These are phyloP conservation scores for Tupaia tana DNA, from an alignment of 2,113 vertebrate genomes.

Conservation along the genomic window DNA sequence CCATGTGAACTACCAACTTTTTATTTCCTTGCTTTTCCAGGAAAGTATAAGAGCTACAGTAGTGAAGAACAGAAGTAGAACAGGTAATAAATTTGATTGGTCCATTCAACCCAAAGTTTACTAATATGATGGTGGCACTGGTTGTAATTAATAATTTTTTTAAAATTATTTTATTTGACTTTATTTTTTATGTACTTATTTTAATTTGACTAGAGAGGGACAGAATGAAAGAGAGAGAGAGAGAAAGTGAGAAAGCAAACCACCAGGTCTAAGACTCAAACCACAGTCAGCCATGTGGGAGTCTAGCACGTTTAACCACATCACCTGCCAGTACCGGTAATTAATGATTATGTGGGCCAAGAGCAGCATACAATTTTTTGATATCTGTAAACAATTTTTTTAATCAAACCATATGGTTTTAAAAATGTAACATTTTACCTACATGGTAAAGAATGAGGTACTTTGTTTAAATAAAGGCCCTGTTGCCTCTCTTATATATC, in stretches of 20 bases:
- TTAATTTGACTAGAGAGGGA: too few relatives aligned
- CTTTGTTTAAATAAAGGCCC: background rate
- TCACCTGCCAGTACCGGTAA: too few relatives aligned
- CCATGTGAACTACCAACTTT: conserved; percentile 13
- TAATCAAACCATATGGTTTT: background rate
- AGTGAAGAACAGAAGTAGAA: background rate
- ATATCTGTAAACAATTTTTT: conserved; percentile 43
- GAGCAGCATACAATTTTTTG: background rate
- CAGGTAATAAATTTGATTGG: background rate
- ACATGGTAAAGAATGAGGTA: background rate
- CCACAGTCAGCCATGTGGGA: too few relatives aligned
- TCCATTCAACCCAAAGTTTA: background rate
- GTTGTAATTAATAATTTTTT: background rate
- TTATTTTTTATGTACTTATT: too few relatives aligned
- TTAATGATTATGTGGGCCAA: background rate
- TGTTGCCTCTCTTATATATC: background rate
- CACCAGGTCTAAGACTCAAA: too few relatives aligned
- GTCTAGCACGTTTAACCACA: too few relatives aligned
- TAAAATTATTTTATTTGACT: too few relatives aligned
- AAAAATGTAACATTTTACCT: background rate
- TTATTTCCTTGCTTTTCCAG: background rate
- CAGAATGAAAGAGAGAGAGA: too few relatives aligned
- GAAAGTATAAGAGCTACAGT: background rate
- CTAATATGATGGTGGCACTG: background rate
- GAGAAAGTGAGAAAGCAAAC: too few relatives aligned